Evolutionary conservation across 37 sponge, comb jelly and placozoan genomes (phyloP).

Genomic region (Ephydatia muelleri): DNA sequence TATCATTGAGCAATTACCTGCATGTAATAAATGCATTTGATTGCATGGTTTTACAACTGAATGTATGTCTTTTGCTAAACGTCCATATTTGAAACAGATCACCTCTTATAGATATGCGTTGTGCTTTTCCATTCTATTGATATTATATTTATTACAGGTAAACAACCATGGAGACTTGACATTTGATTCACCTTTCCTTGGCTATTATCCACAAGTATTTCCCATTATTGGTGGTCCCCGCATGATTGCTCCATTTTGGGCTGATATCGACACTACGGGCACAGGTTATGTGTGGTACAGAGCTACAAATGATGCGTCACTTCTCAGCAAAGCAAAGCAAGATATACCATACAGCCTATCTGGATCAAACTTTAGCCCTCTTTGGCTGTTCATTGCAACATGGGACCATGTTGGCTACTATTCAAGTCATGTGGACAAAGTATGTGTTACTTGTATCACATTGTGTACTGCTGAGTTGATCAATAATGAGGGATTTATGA

Average conservation of each 20-base stretch:
- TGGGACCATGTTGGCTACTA: slow-evolving; percentile 56
- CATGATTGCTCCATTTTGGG: slow-evolving; percentile 51
- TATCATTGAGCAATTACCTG: too few species aligned
- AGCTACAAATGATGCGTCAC: background rate
- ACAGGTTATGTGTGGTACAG: slow-evolving; percentile 35
- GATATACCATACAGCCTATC: background rate
- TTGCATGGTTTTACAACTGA: too few species aligned
- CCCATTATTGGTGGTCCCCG: background rate
- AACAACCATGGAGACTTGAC: slow-evolving; percentile 39
- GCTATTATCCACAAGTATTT: slow-evolving; percentile 24
- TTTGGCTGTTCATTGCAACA: slow-evolving; percentile 31
- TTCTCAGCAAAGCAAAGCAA: slow-evolving; percentile 7
- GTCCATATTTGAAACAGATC: too few species aligned
- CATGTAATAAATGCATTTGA: too few species aligned
- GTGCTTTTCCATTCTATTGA: slow-evolving; percentile 1
- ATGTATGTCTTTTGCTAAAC: too few species aligned
- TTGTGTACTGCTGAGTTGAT: background rate
- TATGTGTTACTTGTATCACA: background rate
- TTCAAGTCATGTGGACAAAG: slow-evolving; percentile 9
- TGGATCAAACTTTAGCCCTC: slow-evolving; percentile 13
- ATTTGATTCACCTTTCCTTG: background rate
- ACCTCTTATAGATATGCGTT: too few species aligned
- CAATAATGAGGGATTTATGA: too few species aligned
- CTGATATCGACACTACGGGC: slow-evolving; percentile 48
- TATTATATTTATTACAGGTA: slow-evolving; percentile 13